Conservation (phyloP, 2,113 vertebrate species). For the Caracal caracal region DNA sequence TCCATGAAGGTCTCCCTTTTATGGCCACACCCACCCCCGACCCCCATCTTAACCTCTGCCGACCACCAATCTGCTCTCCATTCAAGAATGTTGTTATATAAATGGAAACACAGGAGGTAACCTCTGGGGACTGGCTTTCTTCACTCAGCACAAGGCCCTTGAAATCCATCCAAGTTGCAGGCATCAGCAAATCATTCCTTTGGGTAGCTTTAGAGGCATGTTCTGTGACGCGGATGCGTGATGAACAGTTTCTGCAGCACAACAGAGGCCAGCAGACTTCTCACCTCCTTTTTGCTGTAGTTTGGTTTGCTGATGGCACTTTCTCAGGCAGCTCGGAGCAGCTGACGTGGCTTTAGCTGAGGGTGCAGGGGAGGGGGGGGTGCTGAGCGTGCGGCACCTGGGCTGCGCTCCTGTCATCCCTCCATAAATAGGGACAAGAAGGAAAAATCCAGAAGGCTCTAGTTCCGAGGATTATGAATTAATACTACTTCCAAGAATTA, state of each 20-base stretch:
- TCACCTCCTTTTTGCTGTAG: neutral
- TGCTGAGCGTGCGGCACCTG: neutral
- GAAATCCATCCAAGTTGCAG: neutral
- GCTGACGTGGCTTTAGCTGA: neutral
- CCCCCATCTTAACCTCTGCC: neutral
- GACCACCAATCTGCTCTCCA: neutral
- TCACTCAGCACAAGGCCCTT: neutral
- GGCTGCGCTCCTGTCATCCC: neutral
- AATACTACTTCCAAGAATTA: neutral
- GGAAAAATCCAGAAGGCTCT: neutral
- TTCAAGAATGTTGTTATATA: neutral
- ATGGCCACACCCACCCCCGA: rapidly evolving
- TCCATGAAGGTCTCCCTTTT: neutral
- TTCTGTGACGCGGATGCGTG: neutral
- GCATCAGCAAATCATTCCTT: neutral
- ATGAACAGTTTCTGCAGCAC: neutral
- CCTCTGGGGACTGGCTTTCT: no score
- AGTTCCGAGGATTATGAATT: neutral
- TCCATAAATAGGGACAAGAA: neutral
- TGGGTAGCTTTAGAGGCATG: no score
- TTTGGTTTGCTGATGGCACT: neutral
- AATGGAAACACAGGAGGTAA: neutral
- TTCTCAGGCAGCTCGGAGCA: neutral
- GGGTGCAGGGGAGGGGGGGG: neutral
- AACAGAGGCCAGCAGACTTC: neutral